phyloP scores from a whole-genome alignment of 2,797 vertebrate genomes.

The Micropoecilia bifurca region DNA sequence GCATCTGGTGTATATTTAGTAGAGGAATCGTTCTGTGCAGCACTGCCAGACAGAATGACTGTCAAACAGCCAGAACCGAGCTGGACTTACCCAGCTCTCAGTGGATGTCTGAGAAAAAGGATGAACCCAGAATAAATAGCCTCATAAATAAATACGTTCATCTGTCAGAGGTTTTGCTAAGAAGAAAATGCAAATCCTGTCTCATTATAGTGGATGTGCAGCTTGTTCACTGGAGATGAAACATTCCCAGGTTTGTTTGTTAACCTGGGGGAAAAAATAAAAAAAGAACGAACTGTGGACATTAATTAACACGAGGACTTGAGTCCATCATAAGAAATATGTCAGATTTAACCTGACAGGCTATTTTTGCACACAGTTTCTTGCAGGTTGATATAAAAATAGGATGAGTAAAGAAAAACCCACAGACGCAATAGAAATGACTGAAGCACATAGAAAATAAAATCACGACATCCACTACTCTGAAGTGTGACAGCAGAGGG shows the following conservation, averaged over 20 bases:
- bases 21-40: slow-evolving; percentile 32
- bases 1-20: slow-evolving; percentile 44
- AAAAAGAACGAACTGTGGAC: background rate
- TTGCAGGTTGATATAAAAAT: background rate
- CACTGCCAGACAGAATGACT: slow-evolving; percentile 50
- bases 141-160: slow-evolving; percentile 35
- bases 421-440: background rate
- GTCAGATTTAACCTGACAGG: background rate
- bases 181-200: slow-evolving; percentile 27
- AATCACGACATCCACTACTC: background rate
- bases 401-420: background rate
- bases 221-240: slow-evolving; percentile 21
- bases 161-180: slow-evolving; percentile 24
- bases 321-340: background rate
- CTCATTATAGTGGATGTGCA: slow-evolving; percentile 27
- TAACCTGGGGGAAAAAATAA: too few relatives aligned
- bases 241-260: background rate
- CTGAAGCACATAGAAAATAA: background rate
- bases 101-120: slow-evolving; percentile 15
- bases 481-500: background rate
- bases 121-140: slow-evolving; percentile 32
- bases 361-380: background rate
- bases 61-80: slow-evolving; percentile 43
- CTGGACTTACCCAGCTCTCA: slow-evolving; percentile 20
- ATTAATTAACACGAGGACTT: background rate